phyloP scores from a whole-genome alignment of 2,797 vertebrate species.

The Pseudotriccus pelzelni region DNA sequence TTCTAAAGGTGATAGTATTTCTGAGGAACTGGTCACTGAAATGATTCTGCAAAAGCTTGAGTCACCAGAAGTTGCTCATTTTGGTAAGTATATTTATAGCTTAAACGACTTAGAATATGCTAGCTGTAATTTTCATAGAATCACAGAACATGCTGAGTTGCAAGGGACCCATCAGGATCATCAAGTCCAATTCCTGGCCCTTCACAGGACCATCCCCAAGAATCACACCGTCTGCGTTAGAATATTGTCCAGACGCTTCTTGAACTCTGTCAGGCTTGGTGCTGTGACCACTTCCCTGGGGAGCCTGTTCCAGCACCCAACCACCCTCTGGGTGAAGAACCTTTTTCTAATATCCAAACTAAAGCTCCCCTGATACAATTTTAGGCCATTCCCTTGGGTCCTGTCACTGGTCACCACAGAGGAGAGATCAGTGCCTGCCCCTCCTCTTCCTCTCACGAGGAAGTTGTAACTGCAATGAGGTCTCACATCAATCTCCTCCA shows the following conservation, averaged over 20 bases:
- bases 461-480: not conserved
- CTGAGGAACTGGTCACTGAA: constrained; percentile 83
- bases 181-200: not conserved
- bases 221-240: not conserved
- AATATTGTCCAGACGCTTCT: not conserved
- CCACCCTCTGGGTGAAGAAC: not conserved
- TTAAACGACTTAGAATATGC: not conserved
- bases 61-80: constrained; percentile 86
- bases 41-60: constrained; percentile 85
- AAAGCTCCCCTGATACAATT: not conserved
- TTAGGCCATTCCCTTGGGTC: not conserved
- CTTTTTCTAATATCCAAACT: not conserved
- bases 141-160: not conserved
- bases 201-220: not conserved
- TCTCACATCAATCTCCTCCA: not conserved
- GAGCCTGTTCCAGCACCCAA: not conserved
- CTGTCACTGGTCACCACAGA: not conserved
- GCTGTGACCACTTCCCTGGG: not conserved
- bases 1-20: constrained; percentile 78
- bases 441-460: not conserved
- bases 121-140: not conserved
- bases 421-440: not conserved
- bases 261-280: not conserved
- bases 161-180: not conserved
- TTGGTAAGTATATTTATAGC: constrained; percentile 78